phyloP scores from a whole-genome alignment of 2,113 vertebrate genomes.

The Boulengeromyrus knoepffleri region DNA sequence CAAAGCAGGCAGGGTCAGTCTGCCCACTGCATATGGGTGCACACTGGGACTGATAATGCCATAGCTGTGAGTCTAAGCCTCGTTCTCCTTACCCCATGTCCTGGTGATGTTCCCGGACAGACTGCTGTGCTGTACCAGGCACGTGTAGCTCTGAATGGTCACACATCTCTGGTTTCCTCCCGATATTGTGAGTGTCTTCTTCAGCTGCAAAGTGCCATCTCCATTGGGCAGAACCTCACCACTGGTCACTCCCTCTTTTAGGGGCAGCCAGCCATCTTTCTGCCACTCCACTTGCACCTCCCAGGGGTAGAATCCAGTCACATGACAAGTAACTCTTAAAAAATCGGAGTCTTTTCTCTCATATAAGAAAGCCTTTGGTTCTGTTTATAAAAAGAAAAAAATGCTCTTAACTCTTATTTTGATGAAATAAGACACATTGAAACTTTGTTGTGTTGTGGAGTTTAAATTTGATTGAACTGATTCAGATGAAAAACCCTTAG shows the following conservation, averaged over 20 bases:
- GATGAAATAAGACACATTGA: not conserved
- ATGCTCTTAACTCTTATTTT: not conserved
- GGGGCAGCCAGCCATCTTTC: not conserved
- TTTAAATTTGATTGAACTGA: too few relatives aligned
- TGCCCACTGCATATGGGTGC: not conserved
- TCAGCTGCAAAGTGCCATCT: not conserved
- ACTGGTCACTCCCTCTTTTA: not conserved
- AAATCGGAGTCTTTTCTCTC: not conserved
- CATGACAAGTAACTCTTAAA: not conserved
- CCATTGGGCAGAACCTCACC: not conserved
- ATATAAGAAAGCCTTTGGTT: not conserved
- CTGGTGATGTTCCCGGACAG: not conserved
- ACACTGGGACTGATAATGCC: not conserved
- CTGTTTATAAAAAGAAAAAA: not conserved
- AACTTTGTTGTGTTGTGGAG: too few relatives aligned
- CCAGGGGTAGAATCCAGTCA: not conserved
- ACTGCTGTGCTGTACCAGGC: slow-evolving; percentile 4
- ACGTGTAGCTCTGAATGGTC: not conserved
- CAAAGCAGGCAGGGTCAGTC: not conserved
- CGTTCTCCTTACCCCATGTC: not conserved
- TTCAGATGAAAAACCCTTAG: not conserved
- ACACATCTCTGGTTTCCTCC: not conserved
- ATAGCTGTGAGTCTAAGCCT: not conserved
- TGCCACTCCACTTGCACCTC: not conserved
- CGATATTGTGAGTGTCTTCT: not conserved